Base-by-base conservation (phyloP, 1,140 invertebrate genomes). In the Phortica variegata region DNA sequence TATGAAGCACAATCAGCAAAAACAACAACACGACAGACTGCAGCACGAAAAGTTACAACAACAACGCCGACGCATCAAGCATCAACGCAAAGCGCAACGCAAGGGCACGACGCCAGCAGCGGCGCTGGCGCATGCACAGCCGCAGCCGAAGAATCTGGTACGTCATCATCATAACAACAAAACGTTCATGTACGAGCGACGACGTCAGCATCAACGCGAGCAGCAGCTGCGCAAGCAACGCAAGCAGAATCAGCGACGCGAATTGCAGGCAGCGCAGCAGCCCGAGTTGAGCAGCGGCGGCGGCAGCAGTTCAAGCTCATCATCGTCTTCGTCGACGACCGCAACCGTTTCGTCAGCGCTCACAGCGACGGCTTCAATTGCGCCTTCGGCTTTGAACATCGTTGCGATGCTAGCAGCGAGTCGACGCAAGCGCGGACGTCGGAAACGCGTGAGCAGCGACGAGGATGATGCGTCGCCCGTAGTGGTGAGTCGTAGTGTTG, bases 151-250 rank as follows among this genome's bases (percentile, higher is more conserved):
- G 43, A 73, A 65, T 16, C 41, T 74, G 39, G 51, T 61, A 34
- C 70, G 62, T 26, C 62, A 74, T 37, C 65, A 69, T 51, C 60
- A 73, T 43, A 57, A 69, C 52, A 70, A 73, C 57, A 56, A 62
- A 19, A 73, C 65, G 16, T 8, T 52, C 19, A 21, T 59, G 53
- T 49, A 68, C 32, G 60, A 15, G 2, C 59, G 57, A 2, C 43
- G 55, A 1, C 61, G 57, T 5, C 55, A 57, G 16, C 70, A 59
- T 20, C 33, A 60, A 34, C 49, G 43, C 10, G 56, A 73, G 31
- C 44, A 56, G 16, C 54, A 41, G 47, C 38, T 47, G 16, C 52
- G 36, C 17, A 21, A 49, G 33, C 43, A 56, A 12, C 43, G 48
- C 34, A 37, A 65, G 43, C 50, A 41, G 19, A 16, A 42, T 15